Percentiles rank a stretch among this genome's conserved stretches.
Evolutionary conservation across 2,797 vertebrate genomes (phyloP).

Genomic region (Manis javanica): DNA sequence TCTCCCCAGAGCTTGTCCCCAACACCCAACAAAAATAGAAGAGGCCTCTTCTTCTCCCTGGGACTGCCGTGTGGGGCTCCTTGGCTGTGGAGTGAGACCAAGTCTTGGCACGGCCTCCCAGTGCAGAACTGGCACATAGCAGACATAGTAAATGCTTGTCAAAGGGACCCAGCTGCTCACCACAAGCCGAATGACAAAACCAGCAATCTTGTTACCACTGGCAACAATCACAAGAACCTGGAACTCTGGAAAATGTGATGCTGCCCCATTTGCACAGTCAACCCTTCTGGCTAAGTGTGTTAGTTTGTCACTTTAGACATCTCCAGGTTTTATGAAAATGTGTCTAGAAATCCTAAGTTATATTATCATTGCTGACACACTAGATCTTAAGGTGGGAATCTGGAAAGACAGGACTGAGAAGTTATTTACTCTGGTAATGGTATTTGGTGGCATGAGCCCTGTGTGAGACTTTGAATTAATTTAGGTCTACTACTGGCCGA

Average conservation of each 20-base stretch:
- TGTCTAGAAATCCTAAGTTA: not conserved
- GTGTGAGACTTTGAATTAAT: not conserved
- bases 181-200: not conserved
- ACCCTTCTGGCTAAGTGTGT: not conserved
- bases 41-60: not conserved
- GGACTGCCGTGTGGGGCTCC: not conserved
- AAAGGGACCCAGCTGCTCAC: not conserved
- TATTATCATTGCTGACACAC: not conserved
- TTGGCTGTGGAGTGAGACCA: fast-evolving
- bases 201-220: not conserved
- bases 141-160: not conserved
- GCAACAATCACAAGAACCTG: not conserved
- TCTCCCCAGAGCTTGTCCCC: not conserved
- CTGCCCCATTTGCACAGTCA: not conserved
- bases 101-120: not conserved
- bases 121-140: not conserved
- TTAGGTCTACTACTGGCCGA: not conserved
- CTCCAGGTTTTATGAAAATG: not conserved
- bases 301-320: not conserved
- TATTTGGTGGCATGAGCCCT: not conserved
- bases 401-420: not conserved
- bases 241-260: not conserved
- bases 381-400: not conserved
- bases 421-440: not conserved
- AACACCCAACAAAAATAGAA: not conserved